Conservation (phyloP, 2,797 vertebrate genomes). For the Danionella dracula region DNA sequence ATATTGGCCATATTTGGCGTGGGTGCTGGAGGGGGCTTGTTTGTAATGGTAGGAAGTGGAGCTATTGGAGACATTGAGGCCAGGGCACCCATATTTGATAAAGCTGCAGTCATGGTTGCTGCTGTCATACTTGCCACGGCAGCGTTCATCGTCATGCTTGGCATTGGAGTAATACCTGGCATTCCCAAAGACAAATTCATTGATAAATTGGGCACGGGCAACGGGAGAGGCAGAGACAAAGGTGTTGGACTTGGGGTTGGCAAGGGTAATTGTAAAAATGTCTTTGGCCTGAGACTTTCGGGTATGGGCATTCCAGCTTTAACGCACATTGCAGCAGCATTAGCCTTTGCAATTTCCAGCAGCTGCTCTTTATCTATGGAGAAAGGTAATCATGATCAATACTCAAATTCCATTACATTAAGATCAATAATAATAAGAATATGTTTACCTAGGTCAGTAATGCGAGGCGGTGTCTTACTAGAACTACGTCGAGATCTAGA, state of each 20-base stretch:
- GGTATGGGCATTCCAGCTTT: conserved; percentile 96
- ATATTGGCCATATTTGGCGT: conserved; percentile 74
- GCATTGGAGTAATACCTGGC: conserved; percentile 64
- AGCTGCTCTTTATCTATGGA: conserved; percentile 92
- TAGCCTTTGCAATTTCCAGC: conserved; percentile 98
- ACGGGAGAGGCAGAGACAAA: conserved; percentile 49
- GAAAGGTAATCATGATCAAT: background rate
- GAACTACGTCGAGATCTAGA: conserved; percentile 71
- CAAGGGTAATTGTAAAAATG: conserved; percentile 76
- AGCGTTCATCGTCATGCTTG: conserved; percentile 75
- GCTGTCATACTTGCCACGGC: conserved; percentile 80
- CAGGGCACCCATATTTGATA: conserved; percentile 76
- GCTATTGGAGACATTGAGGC: conserved; percentile 72
- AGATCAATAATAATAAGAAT: no score
- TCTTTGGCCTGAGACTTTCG: conserved; percentile 88
- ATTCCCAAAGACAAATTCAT: conserved; percentile 59
- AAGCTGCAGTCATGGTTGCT: conserved; percentile 75
- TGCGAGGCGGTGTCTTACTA: conserved; percentile 79
- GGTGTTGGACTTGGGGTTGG: conserved; percentile 66
- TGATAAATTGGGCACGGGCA: conserved; percentile 56
- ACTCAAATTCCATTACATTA: background rate
- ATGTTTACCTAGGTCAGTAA: conserved; percentile 90
- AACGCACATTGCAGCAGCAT: conserved; percentile 97
- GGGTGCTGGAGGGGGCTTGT: conserved; percentile 73
- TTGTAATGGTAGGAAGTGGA: conserved; percentile 74